Percentiles rank a stretch among this genome's conserved stretches.
phyloP scores from a whole-genome alignment of 2,888 invertebrate species.

The Conus canariensis region DNA sequence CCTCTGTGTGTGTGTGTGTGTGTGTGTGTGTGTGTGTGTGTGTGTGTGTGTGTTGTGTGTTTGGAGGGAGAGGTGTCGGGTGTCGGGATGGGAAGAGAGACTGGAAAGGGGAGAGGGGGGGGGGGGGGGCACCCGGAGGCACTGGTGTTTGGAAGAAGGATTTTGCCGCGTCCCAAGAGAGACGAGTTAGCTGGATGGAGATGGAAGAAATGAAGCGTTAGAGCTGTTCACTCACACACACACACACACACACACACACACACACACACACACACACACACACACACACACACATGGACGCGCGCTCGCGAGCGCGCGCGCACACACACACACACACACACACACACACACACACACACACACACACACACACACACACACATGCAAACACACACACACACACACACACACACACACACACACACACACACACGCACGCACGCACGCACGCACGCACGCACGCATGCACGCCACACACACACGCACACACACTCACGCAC shows the following conservation, averaged over 20 bases:
- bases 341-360: neutral
- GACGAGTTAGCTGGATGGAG: too few species aligned
- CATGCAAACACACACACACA: neutral
- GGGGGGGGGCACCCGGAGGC: too few species aligned
- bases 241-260: neutral
- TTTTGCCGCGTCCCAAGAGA: too few species aligned
- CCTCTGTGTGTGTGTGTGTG: too few species aligned
- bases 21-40: too few species aligned
- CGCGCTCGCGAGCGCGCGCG: neutral
- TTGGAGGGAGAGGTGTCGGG: too few species aligned
- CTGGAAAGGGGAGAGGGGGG: too few species aligned
- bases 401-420: slow-evolving; percentile 18
- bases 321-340: slow-evolving; percentile 5
- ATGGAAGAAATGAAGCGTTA: too few species aligned
- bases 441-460: slow-evolving; percentile 1
- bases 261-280: neutral
- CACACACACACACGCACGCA: neutral
- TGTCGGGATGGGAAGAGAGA: too few species aligned
- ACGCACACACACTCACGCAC: neutral
- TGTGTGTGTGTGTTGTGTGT: too few species aligned
- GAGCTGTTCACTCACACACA: neutral
- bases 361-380: neutral
- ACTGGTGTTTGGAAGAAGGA: too few species aligned
- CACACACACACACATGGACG: neutral
- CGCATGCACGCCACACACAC: too few species aligned